Evolutionary conservation across 2,113 vertebrate species (phyloP).

Genomic region (Merops nubicus): DNA sequence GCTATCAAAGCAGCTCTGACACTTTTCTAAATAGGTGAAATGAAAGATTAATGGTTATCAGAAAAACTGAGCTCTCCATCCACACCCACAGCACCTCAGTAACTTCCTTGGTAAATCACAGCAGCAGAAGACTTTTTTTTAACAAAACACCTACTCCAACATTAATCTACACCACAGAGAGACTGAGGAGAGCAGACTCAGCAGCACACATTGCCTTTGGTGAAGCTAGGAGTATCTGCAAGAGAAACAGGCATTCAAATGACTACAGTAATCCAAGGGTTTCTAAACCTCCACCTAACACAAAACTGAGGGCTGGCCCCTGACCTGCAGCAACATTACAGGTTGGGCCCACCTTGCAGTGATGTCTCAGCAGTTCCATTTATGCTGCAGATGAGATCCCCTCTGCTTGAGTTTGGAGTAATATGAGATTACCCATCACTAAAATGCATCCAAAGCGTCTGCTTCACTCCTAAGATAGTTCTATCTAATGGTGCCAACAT

Average conservation of each 20-base stretch:
- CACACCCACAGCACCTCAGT: accelerated
- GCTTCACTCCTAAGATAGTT: neutral
- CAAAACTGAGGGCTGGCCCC: neutral
- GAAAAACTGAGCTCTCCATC: neutral
- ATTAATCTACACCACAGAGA: neutral
- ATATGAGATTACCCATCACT: neutral
- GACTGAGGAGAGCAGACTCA: neutral
- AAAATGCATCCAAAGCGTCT: accelerated
- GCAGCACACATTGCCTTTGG: accelerated
- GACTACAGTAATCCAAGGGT: neutral
- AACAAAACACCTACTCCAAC: neutral
- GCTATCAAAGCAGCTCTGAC: neutral
- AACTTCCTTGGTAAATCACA: neutral
- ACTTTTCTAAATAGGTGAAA: neutral
- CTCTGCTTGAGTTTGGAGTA: neutral
- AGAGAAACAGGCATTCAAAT: accelerated
- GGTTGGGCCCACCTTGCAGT: neutral
- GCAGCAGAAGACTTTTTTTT: neutral
- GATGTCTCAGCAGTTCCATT: neutral
- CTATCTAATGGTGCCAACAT: neutral
- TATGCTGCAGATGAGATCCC: neutral
- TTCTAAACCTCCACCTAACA: too few species aligned
- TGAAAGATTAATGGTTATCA: neutral
- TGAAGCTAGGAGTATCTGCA: too few species aligned
- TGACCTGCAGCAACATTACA: neutral